Conservation (phyloP, 2,113 vertebrate genomes). For the Stegastes partitus region DNA sequence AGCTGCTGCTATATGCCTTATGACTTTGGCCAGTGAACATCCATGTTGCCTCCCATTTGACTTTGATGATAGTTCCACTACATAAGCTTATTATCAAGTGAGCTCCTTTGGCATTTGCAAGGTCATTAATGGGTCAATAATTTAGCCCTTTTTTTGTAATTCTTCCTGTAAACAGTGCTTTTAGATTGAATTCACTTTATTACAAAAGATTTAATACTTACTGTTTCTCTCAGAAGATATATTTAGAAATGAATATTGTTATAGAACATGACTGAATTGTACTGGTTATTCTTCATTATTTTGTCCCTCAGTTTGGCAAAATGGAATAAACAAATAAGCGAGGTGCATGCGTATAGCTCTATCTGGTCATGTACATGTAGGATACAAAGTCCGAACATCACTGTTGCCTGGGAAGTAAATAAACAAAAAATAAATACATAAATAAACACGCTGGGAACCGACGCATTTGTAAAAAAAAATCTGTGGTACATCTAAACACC, state of each 20-base stretch:
- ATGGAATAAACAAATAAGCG: slow-evolving; percentile 41
- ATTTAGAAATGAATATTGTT: slow-evolving; percentile 67
- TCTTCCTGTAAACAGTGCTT: slow-evolving; percentile 62
- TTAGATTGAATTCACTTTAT: slow-evolving; percentile 63
- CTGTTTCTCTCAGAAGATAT: slow-evolving; percentile 59
- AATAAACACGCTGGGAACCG: slow-evolving; percentile 71
- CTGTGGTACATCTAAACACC: slow-evolving; percentile 8
- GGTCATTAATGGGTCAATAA: slow-evolving; percentile 42
- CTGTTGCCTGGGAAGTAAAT: slow-evolving; percentile 72
- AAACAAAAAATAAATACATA: too few relatives aligned
- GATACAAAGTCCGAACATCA: slow-evolving; percentile 52
- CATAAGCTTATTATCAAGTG: slow-evolving; percentile 40
- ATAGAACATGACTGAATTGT: slow-evolving; percentile 69
- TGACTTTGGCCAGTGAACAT: slow-evolving; percentile 72
- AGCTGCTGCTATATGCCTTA: slow-evolving; percentile 83
- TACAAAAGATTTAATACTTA: slow-evolving; percentile 54
- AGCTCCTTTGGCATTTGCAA: slow-evolving; percentile 42
- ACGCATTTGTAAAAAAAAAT: slow-evolving; percentile 2
- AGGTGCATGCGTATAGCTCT: slow-evolving; percentile 58
- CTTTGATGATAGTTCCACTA: slow-evolving; percentile 44
- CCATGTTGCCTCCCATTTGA: slow-evolving; percentile 67
- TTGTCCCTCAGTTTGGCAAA: slow-evolving; percentile 22
- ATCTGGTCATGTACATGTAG: slow-evolving; percentile 35
- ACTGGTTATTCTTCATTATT: slow-evolving; percentile 33
- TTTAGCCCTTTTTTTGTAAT: slow-evolving; percentile 53